Conservation (phyloP, 2,113 vertebrate genomes). For the Cebidichthys violaceus region DNA sequence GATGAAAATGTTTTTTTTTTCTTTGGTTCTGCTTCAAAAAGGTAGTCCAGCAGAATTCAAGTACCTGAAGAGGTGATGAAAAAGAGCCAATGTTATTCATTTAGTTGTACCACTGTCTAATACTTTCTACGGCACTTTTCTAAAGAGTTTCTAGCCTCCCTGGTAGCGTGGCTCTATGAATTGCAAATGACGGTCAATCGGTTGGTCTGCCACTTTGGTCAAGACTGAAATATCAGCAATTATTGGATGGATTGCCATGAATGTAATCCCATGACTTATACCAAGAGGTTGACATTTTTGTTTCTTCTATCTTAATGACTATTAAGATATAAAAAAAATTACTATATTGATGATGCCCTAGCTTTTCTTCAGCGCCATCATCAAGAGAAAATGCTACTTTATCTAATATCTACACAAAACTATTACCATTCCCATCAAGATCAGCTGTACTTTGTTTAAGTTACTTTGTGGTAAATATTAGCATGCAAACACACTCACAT, state of each 20-base stretch:
- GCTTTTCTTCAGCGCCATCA: no score
- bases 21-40: background rate
- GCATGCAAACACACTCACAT: background rate
- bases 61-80: conserved; percentile 13
- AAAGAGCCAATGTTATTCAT: background rate
- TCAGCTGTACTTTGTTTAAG: background rate
- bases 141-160: background rate
- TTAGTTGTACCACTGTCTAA: background rate
- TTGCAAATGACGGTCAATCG: background rate
- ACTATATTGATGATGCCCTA: no score
- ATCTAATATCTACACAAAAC: background rate
- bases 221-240: background rate
- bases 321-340: no score
- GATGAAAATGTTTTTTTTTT: background rate
- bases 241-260: background rate
- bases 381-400: no score
- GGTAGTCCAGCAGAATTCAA: background rate
- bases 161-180: background rate
- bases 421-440: background rate
- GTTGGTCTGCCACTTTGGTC: background rate
- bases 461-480: background rate
- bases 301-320: background rate
- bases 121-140: background rate
- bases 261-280: background rate
- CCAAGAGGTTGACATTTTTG: background rate